Evolutionary conservation across 2,113 vertebrate species (phyloP).

Genomic region (Pyrgilauda ruficollis): DNA sequence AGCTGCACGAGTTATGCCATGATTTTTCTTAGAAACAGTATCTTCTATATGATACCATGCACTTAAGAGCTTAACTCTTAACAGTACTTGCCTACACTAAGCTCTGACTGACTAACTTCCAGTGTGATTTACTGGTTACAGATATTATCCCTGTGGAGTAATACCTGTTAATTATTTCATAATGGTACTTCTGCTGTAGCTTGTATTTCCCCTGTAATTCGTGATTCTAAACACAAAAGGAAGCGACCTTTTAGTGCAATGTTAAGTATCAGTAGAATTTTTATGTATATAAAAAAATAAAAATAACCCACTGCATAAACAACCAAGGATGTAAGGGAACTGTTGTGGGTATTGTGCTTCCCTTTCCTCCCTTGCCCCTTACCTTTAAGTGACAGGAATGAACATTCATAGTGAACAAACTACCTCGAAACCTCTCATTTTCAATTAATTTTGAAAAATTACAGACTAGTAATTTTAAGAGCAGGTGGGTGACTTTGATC

Average conservation of each 20-base stretch:
- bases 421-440: background rate
- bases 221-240: conserved; percentile 61
- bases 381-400: conserved; percentile 29
- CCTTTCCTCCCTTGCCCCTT: background rate
- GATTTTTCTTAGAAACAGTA: conserved; percentile 19
- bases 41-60: background rate
- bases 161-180: conserved; percentile 1
- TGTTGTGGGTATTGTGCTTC: background rate
- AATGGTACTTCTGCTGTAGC: conserved; percentile 7
- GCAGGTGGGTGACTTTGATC: background rate
- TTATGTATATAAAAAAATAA: background rate
- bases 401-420: background rate
- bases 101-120: conserved; percentile 12
- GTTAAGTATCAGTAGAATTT: conserved; percentile 57
- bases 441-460: background rate
- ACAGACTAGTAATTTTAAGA: background rate
- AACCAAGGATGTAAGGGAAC: conserved; percentile 58
- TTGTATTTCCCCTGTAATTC: conserved; percentile 37
- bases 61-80: conserved; percentile 47
- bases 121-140: conserved; percentile 19
- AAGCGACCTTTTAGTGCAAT: conserved; percentile 65
- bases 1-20: conserved; percentile 43
- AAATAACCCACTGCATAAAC: conserved; percentile 44
- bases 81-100: background rate
- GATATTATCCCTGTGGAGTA: background rate